A percentile compares a stretch with the other conserved stretches of the same genome.
phyloP scores from a whole-genome alignment of 35 echinoderm and acorn worm species.

The Diadema setosum region DNA sequence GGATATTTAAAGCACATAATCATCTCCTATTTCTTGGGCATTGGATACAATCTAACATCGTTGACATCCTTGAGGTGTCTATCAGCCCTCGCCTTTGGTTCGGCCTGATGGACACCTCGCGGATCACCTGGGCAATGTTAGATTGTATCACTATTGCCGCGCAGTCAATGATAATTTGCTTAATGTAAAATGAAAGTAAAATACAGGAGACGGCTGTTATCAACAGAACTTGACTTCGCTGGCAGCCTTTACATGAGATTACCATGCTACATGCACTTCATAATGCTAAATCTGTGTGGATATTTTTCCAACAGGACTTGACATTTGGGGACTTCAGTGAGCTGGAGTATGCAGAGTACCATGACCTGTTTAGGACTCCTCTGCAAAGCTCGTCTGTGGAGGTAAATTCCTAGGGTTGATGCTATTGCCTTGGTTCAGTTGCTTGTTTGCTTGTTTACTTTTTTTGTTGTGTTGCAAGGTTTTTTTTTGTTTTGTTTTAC shows the following conservation, averaged over 20 bases:
- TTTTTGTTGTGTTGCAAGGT: not conserved
- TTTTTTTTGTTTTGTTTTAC: not conserved
- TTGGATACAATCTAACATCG: too few species aligned
- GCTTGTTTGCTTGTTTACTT: not conserved
- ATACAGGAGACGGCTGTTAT: too few species aligned
- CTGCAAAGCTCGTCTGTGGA: constrained; percentile 5
- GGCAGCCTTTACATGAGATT: not conserved
- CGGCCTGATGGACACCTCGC: too few species aligned
- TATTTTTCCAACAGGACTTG: constrained; percentile 18
- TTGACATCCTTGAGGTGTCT: too few species aligned
- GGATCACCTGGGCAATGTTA: too few species aligned
- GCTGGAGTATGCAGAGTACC: constrained; percentile 21
- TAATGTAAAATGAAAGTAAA: too few species aligned
- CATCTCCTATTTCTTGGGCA: too few species aligned
- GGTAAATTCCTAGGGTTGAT: not conserved
- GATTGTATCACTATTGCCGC: too few species aligned
- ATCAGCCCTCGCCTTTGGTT: too few species aligned
- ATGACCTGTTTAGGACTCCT: constrained; percentile 13
- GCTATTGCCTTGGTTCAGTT: not conserved
- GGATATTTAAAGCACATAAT: too few species aligned
- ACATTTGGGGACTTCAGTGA: constrained; percentile 55
- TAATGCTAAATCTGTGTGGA: not conserved
- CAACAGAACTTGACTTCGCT: not conserved
- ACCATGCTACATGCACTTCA: not conserved
- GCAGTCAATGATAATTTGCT: too few species aligned